Base-by-base conservation (phyloP, 2,797 vertebrate genomes). In the Lepilemur ruficaudatus region DNA sequence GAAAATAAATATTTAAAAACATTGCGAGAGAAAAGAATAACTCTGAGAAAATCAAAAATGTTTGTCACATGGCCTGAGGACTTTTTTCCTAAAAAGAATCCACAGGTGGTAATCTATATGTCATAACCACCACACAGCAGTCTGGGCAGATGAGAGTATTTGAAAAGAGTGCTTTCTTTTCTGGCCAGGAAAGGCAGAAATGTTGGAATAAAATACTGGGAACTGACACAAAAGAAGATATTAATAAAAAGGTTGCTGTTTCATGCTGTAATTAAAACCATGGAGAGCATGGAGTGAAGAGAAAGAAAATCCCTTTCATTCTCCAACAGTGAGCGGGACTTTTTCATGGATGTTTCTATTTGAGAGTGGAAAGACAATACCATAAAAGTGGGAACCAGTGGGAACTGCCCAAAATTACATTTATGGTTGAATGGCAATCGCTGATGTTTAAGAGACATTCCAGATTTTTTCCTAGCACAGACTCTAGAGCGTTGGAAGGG, bases 1-100 rank as follows among this genome's bases (percentile, higher is more conserved):
- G 28, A 76, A 65, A 89, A 89, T 50, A 79, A 63, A 82, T 96
- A 78, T 89, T 94, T 73, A n/a, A 52, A 63, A 82, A 94, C 35
- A 38, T 4, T 41, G 17, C 18, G 13, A 86, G 32, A 48, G 48
- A n/a, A 79, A 90, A 91, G n/a, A 92, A 67, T 14, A 43, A 65
- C 22, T n/a, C 9, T 20, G 81, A 25, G 41, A 59, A 78, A 75
- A 43, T 84, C 67, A 91, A 65, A 92, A 63, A 72, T 91, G 72
- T 72, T 46, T 88, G 15, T 92, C 90, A 20, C 52, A 55, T 82
- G 76, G 76, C 90, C 70, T 1, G 41, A 63, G 7, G 50, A 81
- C 35, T 2, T 28, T 93, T 94, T 67, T 57, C 25, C 48, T 32
- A 2, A 84, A 14, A 87, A 80, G 50, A 69, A 85, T 91, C 23